Conservation (phyloP, 2,113 vertebrate genomes). For the western clawed frog (Xenopus tropicalis) region DNA sequence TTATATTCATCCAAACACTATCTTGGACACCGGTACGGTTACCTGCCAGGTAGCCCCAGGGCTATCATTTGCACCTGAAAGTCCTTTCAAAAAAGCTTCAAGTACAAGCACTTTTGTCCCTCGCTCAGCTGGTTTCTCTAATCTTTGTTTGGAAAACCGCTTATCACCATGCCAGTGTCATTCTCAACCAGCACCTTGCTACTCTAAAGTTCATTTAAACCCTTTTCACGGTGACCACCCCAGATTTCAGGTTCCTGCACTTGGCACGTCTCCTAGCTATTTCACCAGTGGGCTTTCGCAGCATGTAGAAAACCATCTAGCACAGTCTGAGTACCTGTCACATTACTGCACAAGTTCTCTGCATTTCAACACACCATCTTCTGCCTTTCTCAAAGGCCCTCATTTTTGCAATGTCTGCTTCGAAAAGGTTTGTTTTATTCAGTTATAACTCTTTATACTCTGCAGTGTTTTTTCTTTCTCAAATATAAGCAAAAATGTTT, state of each 20-base stretch:
- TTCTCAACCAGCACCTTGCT: slow-evolving; percentile 73
- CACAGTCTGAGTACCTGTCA: slow-evolving; percentile 70
- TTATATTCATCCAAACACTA: slow-evolving; percentile 65
- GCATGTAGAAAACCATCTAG: slow-evolving; percentile 66
- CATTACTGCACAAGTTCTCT: slow-evolving; percentile 82
- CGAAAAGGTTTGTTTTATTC: slow-evolving; percentile 83
- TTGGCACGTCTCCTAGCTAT: slow-evolving; percentile 72
- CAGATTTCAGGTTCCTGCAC: slow-evolving; percentile 65
- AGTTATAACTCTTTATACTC: neutral
- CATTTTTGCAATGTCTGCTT: slow-evolving; percentile 88
- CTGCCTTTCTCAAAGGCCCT: slow-evolving; percentile 81
- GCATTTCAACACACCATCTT: slow-evolving; percentile 80
- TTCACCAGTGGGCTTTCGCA: slow-evolving; percentile 67
- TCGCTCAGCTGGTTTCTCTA: slow-evolving; percentile 59
- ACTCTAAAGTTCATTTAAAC: slow-evolving; percentile 74
- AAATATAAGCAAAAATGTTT: no score
- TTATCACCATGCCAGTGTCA: slow-evolving; percentile 63
- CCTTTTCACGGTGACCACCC: slow-evolving; percentile 62
- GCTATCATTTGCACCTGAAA: slow-evolving; percentile 59
- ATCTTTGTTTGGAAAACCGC: slow-evolving; percentile 64
- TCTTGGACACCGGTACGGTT: slow-evolving; percentile 70
- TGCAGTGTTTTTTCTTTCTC: no score
- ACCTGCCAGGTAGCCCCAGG: slow-evolving; percentile 76
- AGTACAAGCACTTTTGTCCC: slow-evolving; percentile 58
- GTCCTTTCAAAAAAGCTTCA: slow-evolving; percentile 64